These are phyloP conservation scores for Magallana ariakensis DNA, from an alignment of 1,140 invertebrate species.

Conservation along the genomic window DNA sequence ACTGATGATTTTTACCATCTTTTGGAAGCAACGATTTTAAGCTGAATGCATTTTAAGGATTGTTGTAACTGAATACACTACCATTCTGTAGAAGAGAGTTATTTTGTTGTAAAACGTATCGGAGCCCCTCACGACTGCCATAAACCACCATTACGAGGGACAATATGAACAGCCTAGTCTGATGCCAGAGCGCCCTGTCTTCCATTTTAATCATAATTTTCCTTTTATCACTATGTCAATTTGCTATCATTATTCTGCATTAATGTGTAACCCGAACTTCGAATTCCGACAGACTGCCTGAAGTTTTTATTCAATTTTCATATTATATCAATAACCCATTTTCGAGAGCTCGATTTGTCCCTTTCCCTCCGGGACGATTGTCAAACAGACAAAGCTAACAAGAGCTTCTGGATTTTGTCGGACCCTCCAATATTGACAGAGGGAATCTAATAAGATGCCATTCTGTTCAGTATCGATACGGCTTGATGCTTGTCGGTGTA, in stretches of 20 bases:
- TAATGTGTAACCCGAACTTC: constrained; percentile 36
- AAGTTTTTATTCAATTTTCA: constrained; percentile 35
- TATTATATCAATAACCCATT: constrained; percentile 39
- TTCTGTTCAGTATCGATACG: constrained; percentile 29
- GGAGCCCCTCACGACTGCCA: background rate
- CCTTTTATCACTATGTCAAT: constrained; percentile 36
- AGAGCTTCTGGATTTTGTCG: constrained; percentile 18
- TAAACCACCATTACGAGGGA: background rate
- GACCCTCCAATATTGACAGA: constrained; percentile 22
- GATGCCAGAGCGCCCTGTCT: background rate
- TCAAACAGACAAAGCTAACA: constrained; percentile 32
- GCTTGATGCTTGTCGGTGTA: constrained; percentile 30
- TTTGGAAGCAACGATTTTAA: no score
- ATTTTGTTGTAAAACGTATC: background rate
- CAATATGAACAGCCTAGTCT: background rate
- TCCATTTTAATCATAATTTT: constrained; percentile 38
- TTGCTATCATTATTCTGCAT: constrained; percentile 34
- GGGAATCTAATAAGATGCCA: constrained; percentile 34
- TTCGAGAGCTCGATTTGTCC: constrained; percentile 26
- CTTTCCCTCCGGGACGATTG: constrained; percentile 3
- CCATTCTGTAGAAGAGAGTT: background rate
- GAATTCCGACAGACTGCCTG: constrained; percentile 23
- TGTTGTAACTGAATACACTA: background rate
- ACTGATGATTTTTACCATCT: no score
- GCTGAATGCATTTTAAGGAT: no score